Evolutionary conservation across 2,113 vertebrate genomes (phyloP), one percentile per base, ranked within the genome.

Genomic region (Pterophyllum scalare): DNA sequence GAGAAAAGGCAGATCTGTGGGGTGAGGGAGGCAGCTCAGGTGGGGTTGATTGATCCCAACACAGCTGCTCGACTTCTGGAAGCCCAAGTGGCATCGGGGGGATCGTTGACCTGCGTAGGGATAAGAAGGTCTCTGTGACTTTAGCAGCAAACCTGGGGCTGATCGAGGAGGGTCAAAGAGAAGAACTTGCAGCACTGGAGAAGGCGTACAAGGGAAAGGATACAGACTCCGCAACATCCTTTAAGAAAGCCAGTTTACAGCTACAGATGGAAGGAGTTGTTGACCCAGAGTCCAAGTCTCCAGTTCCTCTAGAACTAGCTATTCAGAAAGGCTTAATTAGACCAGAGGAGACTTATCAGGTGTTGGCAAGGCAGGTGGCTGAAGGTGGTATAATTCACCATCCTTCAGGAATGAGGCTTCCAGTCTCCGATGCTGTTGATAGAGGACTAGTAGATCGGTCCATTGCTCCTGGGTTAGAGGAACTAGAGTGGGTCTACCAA

Each of bases 341-440:
- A 54, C 94, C 92, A 87, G 94, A 96, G 0, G 87, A 96, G 57
- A 96, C 96, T 5, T 87, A 97, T 74, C 91, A 89, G 59, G 93
- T 97, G 40, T 83, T 99, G 90, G 83, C 95, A 61, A 96, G 94
- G 82, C 98, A 99, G 88, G 92, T 99, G 40, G 94, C 96, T 26
- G 97, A 96, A 35, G 98, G 98, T 65, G 98, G 98, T 24, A 95
- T 99, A 87, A 95, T 98, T 88, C 97, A 99, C 35, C 97, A 97
- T 61, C 17, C 79, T 65, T 98, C 97, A 80, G 97, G 98, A 19
- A 93, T 97, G 91, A 96, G 98, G 75, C 96, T 99, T 28, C 95
- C 95, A 0, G 97, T 98, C 61, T 90, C 91, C 4, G 94, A 96
- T 28, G 97, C 98, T 0, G 67, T 96, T 72, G 94, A 94, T 31